Evolutionary conservation across 2,888 invertebrate species (phyloP).

Genomic region (Teleiodes luculella): DNA sequence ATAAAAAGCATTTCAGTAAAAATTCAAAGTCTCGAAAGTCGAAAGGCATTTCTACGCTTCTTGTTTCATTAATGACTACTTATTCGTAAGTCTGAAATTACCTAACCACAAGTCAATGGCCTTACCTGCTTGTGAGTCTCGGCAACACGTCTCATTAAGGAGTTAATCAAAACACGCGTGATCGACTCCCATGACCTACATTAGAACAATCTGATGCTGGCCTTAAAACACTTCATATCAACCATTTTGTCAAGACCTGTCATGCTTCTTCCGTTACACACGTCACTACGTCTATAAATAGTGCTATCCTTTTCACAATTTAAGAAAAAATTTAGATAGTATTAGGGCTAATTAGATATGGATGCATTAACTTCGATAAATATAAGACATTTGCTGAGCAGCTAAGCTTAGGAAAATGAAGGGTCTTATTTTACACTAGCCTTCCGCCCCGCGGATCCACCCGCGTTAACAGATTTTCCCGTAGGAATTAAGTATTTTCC

Average conservation of each 20-base stretch:
- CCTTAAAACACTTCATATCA: conserved; percentile 12
- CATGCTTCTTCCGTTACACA: not conserved
- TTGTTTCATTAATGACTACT: not conserved
- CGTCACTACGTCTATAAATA: not conserved
- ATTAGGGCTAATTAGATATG: no score
- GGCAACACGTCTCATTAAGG: conserved; percentile 48
- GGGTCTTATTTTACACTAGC: no score
- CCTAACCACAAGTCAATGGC: conserved; percentile 39
- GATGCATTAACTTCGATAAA: no score
- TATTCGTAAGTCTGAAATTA: not conserved
- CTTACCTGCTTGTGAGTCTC: conserved; percentile 32
- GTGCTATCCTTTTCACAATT: not conserved
- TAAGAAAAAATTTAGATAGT: not conserved
- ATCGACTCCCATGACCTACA: conserved; percentile 60
- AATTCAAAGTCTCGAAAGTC: no score
- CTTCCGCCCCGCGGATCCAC: no score
- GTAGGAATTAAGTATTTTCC: no score
- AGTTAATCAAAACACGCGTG: conserved; percentile 49
- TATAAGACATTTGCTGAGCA: no score
- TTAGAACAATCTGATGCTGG: conserved; percentile 34
- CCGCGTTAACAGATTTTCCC: no score
- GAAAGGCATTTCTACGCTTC: no score
- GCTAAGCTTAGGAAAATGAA: no score
- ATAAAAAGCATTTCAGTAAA: no score
- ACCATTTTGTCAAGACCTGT: conserved; percentile 4